Evolutionary conservation across 1,140 invertebrate species (phyloP).

Genomic region (Dinoponera quadriceps): DNA sequence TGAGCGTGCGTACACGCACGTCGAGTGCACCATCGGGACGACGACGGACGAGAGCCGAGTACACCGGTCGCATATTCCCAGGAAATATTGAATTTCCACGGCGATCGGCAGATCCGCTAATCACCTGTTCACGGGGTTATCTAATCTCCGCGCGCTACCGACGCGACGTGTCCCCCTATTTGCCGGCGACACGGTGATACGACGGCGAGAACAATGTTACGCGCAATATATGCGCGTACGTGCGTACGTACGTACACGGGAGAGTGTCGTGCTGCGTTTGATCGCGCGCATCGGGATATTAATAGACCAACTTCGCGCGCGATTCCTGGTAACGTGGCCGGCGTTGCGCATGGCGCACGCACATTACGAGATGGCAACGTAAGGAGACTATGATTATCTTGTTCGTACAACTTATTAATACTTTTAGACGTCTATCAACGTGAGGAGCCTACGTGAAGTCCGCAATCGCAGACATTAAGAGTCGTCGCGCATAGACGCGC

Average conservation of each 20-base stretch:
- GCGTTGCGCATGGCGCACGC: not conserved
- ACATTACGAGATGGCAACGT: not conserved
- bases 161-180: not conserved
- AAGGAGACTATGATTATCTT: conserved; percentile 44
- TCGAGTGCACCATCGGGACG: not conserved
- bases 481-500: not conserved
- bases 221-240: not conserved
- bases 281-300: conserved; percentile 3
- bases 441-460: not conserved
- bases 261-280: too few relatives aligned
- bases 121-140: not conserved
- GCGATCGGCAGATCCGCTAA: not conserved
- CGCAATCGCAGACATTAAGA: conserved; percentile 15
- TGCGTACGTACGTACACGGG: not conserved
- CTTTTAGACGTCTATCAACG: conserved; percentile 14
- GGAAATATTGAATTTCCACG: not conserved
- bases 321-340: conserved; percentile 4
- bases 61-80: too few relatives aligned
- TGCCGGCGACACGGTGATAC: not conserved
- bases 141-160: not conserved
- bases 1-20: too few relatives aligned
- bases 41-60: too few relatives aligned
- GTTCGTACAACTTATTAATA: conserved; percentile 42
- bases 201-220: conserved; percentile 9
- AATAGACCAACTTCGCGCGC: conserved; percentile 35